These are phyloP conservation scores for Odontomachus brunneus DNA, from an alignment of 1,140 invertebrate genomes.

Conservation along the genomic window DNA sequence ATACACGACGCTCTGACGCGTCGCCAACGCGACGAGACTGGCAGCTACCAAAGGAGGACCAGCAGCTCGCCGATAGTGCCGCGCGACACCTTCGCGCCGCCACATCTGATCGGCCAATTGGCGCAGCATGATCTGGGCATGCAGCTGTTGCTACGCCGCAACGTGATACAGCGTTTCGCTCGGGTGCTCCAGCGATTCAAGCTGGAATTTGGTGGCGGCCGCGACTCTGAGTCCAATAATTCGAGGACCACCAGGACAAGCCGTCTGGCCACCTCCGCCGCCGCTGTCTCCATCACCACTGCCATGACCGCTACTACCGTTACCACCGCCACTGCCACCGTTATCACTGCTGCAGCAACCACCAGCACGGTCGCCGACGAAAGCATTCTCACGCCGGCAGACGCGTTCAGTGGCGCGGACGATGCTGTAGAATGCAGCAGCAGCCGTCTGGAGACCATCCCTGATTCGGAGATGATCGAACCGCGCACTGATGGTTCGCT, in stretches of 20 bases:
- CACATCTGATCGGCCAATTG: slow-evolving; percentile 96
- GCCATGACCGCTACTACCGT: background rate
- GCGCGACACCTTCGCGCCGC: slow-evolving; percentile 90
- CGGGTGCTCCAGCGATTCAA: slow-evolving; percentile 80
- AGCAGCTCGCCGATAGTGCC: slow-evolving; percentile 80
- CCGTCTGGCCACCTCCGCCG: slow-evolving; percentile 71
- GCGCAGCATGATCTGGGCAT: slow-evolving; percentile 92
- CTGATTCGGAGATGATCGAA: slow-evolving; percentile 79
- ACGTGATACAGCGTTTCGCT: slow-evolving; percentile 81
- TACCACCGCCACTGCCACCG: too few species aligned
- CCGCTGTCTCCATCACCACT: slow-evolving; percentile 69
- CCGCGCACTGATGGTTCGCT: slow-evolving; percentile 74
- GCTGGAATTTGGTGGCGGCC: slow-evolving; percentile 70
- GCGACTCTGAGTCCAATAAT: slow-evolving; percentile 63
- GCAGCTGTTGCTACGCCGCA: slow-evolving; percentile 86
- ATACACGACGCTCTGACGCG: slow-evolving; percentile 95
- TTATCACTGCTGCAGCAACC: slow-evolving; percentile 40
- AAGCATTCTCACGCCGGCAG: slow-evolving; percentile 71
- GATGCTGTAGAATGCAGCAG: slow-evolving; percentile 71
- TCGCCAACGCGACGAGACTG: slow-evolving; percentile 93
- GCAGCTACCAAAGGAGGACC: slow-evolving; percentile 89
- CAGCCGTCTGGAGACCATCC: slow-evolving; percentile 81
- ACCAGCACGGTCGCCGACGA: slow-evolving; percentile 73
- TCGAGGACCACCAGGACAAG: slow-evolving; percentile 67
- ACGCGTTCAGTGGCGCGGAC: slow-evolving; percentile 69